Evolutionary conservation across 2,888 invertebrate genomes (phyloP), one percentile per base, ranked within the genome.

Genomic region (Acholoe squamosa): DNA sequence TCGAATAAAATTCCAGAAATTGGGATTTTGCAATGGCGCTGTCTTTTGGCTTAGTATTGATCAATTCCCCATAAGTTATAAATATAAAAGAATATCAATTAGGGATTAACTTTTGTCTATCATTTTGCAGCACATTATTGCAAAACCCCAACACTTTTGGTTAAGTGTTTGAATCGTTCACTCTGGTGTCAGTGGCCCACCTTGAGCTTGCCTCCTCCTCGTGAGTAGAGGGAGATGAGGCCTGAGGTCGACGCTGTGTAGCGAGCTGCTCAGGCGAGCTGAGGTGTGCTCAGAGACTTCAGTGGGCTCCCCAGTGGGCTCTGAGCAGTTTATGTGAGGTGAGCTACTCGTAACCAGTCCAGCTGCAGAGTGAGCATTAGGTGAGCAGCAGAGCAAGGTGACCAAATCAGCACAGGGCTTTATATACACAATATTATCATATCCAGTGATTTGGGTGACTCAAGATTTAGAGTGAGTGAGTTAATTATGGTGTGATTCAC

Each of bases 171-270:
- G 5, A 7, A 43, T 3, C 5, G 3, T 43, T 43, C 43, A 61
- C 61, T n/a, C 61, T 3, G 22, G 19, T n/a, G n/a, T 19, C n/a
- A 25, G 25, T 34, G 3, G 7, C 84, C 84, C 84, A 84, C 84
- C 84, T 84, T 84, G 84, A 51, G 84, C 43, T 84, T 33, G 34
- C 51, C 84, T 84, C 33, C 84, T 84, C 84, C 84, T 33, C n/a
- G 16, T 84, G 16, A 84, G 43, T 34, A 84, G 84, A n/a, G 84
- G 84, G 25, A 84, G 84, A 5, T 84, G 71, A 28, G 51, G 43
- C 10, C 34, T 34, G 5, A 34, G 33, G 84, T 84, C 51, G 5
- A 43, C 1, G 84, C 61, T 77, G n/a, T 77, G 34, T 34, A 77
- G 31, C 19, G 77, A 77, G 77, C 25, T 77, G 33, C 77, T 77